These are phyloP conservation scores for Thalassaphorura encarpata DNA, from an alignment of 1,140 invertebrate species.

Conservation along the genomic window DNA sequence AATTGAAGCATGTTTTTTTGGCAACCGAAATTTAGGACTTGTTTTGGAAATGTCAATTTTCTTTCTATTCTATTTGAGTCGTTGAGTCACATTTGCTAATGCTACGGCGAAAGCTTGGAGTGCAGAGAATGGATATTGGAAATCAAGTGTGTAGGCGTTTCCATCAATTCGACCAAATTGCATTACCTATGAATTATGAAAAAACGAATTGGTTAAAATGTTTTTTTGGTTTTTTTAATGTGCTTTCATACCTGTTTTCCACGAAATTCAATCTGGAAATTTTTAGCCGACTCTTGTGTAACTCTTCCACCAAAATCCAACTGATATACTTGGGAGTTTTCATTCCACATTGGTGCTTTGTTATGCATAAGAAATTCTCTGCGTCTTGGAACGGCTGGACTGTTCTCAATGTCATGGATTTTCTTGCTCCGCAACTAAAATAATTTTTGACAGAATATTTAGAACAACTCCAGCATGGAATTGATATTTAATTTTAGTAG, in stretches of 20 bases:
- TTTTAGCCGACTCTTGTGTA: slow-evolving; percentile 98
- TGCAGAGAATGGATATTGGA: slow-evolving; percentile 97
- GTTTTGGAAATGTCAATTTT: slow-evolving; percentile 32
- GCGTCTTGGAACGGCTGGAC: slow-evolving; percentile 44
- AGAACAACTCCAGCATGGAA: too few relatives aligned
- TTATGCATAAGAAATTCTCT: slow-evolving; percentile 93
- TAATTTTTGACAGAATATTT: too few relatives aligned
- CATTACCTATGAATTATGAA: slow-evolving; percentile 68
- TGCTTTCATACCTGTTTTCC: slow-evolving; percentile 71
- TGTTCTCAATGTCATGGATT: slow-evolving; percentile 31
- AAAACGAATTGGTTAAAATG: neutral
- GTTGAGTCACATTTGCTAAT: slow-evolving; percentile 94
- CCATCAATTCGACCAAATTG: slow-evolving; percentile 98
- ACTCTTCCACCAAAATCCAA: slow-evolving; percentile 98
- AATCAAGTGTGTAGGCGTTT: slow-evolving; percentile 97
- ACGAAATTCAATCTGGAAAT: slow-evolving; percentile 97
- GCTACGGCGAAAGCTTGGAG: slow-evolving; percentile 97
- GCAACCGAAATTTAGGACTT: neutral
- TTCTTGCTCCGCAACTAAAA: slow-evolving; percentile 46
- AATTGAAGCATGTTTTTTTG: too few relatives aligned
- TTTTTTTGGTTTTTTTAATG: neutral
- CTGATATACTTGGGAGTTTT: slow-evolving; percentile 97
- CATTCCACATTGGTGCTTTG: slow-evolving; percentile 99
- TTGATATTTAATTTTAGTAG: too few relatives aligned
- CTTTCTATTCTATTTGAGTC: slow-evolving; percentile 97